Evolutionary conservation across 2,113 vertebrate genomes (phyloP).

Genomic region (Brienomyrus brachyistius): DNA sequence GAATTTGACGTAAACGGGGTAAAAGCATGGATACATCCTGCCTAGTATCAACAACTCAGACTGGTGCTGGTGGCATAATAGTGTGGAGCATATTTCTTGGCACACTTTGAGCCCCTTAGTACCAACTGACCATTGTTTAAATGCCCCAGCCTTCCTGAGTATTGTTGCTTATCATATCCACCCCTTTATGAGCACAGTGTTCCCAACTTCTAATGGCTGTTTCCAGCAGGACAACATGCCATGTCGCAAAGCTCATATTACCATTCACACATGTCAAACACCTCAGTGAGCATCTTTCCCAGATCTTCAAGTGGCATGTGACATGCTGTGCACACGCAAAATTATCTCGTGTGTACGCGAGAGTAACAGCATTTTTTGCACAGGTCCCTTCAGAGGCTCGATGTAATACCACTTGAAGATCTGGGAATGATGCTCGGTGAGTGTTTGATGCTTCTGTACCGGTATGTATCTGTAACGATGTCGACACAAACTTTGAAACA

Average conservation of each 20-base stretch:
- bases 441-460: not conserved
- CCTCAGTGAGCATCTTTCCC: no score
- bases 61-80: not conserved
- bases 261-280: no score
- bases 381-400: no score
- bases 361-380: no score
- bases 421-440: not conserved
- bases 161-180: not conserved
- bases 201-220: not conserved
- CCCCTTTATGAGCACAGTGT: not conserved
- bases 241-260: not conserved
- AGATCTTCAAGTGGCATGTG: no score
- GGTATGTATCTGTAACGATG: not conserved
- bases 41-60: not conserved
- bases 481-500: not conserved
- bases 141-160: not conserved
- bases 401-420: not conserved
- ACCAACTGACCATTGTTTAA: not conserved
- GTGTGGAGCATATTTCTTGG: not conserved
- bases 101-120: not conserved
- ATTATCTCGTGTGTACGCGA: no score
- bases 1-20: not conserved
- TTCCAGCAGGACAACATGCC: not conserved
- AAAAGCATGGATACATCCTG: not conserved
- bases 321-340: no score